phyloP scores from a whole-genome alignment of 64 coral and sea anemone species.

The Pocillopora verrucosa region DNA sequence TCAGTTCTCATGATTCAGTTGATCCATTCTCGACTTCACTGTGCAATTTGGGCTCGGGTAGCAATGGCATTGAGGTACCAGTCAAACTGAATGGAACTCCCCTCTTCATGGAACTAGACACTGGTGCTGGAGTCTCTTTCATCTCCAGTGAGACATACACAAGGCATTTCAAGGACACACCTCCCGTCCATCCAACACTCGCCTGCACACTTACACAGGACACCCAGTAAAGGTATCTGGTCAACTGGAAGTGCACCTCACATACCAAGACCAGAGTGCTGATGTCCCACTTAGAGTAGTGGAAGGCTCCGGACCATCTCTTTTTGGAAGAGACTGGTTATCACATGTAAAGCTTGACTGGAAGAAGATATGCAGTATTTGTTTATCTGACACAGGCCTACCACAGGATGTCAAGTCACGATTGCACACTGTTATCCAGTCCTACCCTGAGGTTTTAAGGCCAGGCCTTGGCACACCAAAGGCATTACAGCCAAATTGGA shows the following conservation, averaged over 20 bases:
- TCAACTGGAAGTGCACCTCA: neutral
- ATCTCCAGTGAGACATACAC: neutral
- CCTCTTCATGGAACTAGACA: constrained; percentile 27
- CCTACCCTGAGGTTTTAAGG: neutral
- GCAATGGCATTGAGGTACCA: neutral
- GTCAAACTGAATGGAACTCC: neutral
- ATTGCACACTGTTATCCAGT: neutral
- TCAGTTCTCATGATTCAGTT: neutral
- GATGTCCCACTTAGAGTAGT: neutral
- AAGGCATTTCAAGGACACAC: too few relatives aligned
- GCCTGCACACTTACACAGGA: too few relatives aligned
- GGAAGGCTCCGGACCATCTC: neutral
- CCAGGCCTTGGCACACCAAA: neutral
- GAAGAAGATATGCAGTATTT: constrained; percentile 6
- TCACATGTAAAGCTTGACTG: neutral
- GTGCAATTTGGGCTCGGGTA: neutral
- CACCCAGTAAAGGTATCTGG: neutral
- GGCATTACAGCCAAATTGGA: constrained; percentile 13
- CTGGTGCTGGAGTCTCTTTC: constrained; percentile 2
- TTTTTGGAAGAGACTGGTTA: neutral
- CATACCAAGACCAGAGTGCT: neutral
- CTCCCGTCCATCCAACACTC: too few relatives aligned
- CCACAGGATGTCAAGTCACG: neutral
- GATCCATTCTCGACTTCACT: neutral
- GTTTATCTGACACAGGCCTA: neutral